phyloP scores from a whole-genome alignment of 2,888 invertebrate genomes.

The Syritta pipiens region DNA sequence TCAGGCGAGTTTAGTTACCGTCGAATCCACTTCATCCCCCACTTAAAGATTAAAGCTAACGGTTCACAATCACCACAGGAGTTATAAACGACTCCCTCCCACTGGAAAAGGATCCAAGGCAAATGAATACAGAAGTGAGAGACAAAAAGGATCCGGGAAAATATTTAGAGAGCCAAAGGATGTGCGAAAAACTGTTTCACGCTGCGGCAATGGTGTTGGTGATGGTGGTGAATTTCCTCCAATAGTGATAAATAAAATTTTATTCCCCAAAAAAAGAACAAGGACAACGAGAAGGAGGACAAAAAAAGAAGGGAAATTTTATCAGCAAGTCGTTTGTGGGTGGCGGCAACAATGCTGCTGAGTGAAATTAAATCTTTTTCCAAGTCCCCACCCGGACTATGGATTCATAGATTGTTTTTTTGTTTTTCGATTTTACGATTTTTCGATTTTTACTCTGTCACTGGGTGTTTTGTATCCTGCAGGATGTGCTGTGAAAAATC shows the following conservation, averaged over 20 bases:
- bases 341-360: constrained; percentile 40
- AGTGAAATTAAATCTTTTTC: constrained; percentile 60
- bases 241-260: constrained; percentile 53
- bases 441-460: constrained; percentile 15
- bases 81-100: constrained; percentile 45
- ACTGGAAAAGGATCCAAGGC: constrained; percentile 9
- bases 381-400: not conserved
- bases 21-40: constrained; percentile 4
- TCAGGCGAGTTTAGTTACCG: not conserved
- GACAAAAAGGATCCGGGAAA: constrained; percentile 40
- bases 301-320: constrained; percentile 27
- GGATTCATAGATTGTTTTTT: not conserved
- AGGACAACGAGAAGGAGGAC: constrained; percentile 8
- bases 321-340: constrained; percentile 54
- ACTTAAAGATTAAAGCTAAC: constrained; percentile 64
- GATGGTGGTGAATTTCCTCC: not conserved
- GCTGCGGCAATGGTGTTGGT: not conserved
- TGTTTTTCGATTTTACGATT: not conserved
- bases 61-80: constrained; percentile 62
- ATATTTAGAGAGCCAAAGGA: constrained; percentile 52
- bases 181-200: constrained; percentile 54
- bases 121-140: constrained; percentile 50
- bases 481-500: constrained; percentile 35
- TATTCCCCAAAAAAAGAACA: constrained; percentile 14
- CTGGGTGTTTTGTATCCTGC: constrained; percentile 22